Base-by-base conservation (phyloP, 2,113 vertebrate species). In the Centropus unirufus region DNA sequence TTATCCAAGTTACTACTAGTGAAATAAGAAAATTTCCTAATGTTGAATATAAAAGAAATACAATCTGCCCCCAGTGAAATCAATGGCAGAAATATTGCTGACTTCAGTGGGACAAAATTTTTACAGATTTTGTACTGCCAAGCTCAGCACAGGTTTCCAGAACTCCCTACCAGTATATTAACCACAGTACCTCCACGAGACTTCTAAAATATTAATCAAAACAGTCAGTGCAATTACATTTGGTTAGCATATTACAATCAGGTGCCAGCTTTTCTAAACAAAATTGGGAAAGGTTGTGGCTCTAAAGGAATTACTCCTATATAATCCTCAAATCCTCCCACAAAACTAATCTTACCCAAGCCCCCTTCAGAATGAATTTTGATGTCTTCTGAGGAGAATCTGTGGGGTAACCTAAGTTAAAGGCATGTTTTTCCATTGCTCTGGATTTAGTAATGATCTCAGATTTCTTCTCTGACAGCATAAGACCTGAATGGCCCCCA, bases 1-100 rank as follows among this genome's bases (percentile, higher is more conserved):
- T 4, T 39, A 64, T 14, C 8, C 52, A 54, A 54, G 52, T 26
- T 16, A 54, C 34, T 55, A 29, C 11, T 29, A 39, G 27, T 64
- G 8, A 16, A 81, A 39, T 44, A 89, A 61, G 42, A 92, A 86
- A 19, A 62, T 46, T 73, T 89, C 83, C 40, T 83, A 42, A 36
- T 40, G 19, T 26, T 85, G 54, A 92, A 66, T 54, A 54, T 22
- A 69, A 66, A 66, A 42, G 23, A 85, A 89, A 68, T 46, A 73
- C 27, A 91, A 70, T 39, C 34, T 61, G 26, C 6, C 12, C 52
- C 7, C 10, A 70, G 23, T 80, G 73, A 90, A 82, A 93, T 79
- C 44, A 75, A 64, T 90, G 70, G 81, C 78, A 95, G 89, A 90
- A 90, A 77, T 90, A 66, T 17, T 87, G 91, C 94, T 96, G 94